Evolutionary conservation across 2,888 invertebrate species (phyloP).

Genomic region (Pachycephus smyrnensis): DNA sequence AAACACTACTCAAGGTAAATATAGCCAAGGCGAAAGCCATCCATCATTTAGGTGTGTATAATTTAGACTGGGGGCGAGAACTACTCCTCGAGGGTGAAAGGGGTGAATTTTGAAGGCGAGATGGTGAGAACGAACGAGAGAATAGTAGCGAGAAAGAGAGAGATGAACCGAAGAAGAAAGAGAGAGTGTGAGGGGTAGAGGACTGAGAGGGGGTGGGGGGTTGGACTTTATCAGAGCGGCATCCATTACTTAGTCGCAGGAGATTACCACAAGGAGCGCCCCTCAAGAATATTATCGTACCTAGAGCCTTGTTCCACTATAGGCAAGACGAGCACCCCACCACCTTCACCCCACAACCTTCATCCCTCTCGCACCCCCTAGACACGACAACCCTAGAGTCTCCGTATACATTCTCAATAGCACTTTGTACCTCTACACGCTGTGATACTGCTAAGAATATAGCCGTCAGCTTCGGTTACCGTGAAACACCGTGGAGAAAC

Average conservation of each 20-base stretch:
- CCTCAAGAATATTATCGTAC: conserved; percentile 36
- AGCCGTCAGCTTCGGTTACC: conserved; percentile 3
- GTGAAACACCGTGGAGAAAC: not conserved
- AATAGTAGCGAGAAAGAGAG: not conserved
- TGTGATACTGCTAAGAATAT: not conserved
- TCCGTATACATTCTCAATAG: not conserved
- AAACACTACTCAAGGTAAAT: conserved; percentile 2
- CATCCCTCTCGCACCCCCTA: not conserved
- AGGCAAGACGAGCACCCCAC: not conserved
- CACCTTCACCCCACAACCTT: not conserved
- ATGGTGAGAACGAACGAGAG: conserved; percentile 29
- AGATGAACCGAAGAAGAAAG: conserved; percentile 10
- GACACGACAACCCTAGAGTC: not conserved
- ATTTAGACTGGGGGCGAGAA: conserved; percentile 42
- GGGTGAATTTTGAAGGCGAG: conserved; percentile 17
- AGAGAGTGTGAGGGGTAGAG: conserved; percentile 9
- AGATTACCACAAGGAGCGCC: conserved; percentile 48
- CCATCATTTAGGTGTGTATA: conserved; percentile 56
- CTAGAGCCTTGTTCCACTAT: conserved; percentile 32
- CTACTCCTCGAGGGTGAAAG: conserved; percentile 33
- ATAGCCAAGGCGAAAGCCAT: conserved; percentile 35
- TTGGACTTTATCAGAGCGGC: conserved; percentile 51
- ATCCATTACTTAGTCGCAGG: conserved; percentile 56
- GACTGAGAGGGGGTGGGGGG: conserved; percentile 19
- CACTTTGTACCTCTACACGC: not conserved